These are phyloP conservation scores for Neodiprion virginianus DNA, from an alignment of 1,140 invertebrate genomes.

Conservation along the genomic window DNA sequence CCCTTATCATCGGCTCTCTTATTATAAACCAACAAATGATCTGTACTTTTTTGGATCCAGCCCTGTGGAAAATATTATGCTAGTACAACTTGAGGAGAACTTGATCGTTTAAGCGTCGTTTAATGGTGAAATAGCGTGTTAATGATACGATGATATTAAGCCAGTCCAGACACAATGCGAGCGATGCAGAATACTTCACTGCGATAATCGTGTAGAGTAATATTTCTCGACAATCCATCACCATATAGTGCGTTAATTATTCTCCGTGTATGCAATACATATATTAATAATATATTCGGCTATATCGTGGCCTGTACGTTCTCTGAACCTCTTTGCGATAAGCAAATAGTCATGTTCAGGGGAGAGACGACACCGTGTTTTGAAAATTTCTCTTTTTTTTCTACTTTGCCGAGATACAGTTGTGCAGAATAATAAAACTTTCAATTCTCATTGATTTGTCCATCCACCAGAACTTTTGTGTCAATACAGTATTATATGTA, in stretches of 20 bases:
- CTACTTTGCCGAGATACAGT: not conserved
- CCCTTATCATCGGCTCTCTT: slow-evolving; percentile 44
- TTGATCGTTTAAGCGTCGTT: not conserved
- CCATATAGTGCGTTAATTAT: slow-evolving; percentile 35
- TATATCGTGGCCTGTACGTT: no score
- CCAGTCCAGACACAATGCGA: not conserved
- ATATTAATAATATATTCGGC: not conserved
- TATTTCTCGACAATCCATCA: slow-evolving; percentile 39
- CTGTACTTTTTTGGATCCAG: slow-evolving; percentile 56
- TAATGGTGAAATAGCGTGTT: slow-evolving; percentile 35
- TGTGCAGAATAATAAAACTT: not conserved
- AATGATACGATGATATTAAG: slow-evolving; percentile 41
- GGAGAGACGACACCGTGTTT: slow-evolving; percentile 40
- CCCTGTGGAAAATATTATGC: slow-evolving; percentile 55
- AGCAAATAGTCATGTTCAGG: slow-evolving; percentile 15
- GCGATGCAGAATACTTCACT: not conserved
- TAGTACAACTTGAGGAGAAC: slow-evolving; percentile 25
- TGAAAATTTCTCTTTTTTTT: not conserved
- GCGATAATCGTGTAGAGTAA: not conserved
- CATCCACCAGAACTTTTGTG: slow-evolving; percentile 30
- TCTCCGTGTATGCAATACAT: slow-evolving; percentile 10
- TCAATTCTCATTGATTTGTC: slow-evolving; percentile 15
- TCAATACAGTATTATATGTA: no score
- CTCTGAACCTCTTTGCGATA: no score
- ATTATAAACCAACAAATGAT: slow-evolving; percentile 53